These are phyloP conservation scores for Caranx melampygus DNA, from an alignment of 2,113 vertebrate genomes.

Conservation along the genomic window DNA sequence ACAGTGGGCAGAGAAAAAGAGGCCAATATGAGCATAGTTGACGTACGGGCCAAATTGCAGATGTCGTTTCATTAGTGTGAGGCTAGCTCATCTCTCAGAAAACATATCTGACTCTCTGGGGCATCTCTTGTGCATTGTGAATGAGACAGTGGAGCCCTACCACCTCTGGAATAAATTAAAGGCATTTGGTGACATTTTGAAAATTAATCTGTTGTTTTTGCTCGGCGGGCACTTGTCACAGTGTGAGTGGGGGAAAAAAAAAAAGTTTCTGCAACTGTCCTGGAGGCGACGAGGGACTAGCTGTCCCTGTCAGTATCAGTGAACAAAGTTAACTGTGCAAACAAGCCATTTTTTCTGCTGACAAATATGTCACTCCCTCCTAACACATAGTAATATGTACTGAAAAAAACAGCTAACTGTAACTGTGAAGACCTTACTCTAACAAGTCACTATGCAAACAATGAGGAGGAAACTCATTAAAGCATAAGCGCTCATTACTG, in stretches of 20 bases:
- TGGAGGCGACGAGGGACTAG: constrained; percentile 47
- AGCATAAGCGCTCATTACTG: constrained; percentile 56
- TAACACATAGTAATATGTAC: constrained; percentile 19
- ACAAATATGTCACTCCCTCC: constrained; percentile 30
- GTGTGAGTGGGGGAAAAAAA: constrained; percentile 8
- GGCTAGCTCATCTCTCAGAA: constrained; percentile 70
- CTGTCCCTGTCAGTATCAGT: constrained; percentile 42
- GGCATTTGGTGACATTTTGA: constrained; percentile 70
- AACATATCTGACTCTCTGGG: constrained; percentile 66
- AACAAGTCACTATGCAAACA: constrained; percentile 25
- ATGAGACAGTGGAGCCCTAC: constrained; percentile 64
- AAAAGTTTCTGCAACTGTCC: constrained; percentile 56
- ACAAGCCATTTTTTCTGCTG: constrained; percentile 41
- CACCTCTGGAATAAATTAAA: constrained; percentile 72
- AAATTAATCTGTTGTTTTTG: constrained; percentile 75
- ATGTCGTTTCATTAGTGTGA: constrained; percentile 74
- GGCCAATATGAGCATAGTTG: constrained; percentile 50
- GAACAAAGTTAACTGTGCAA: constrained; percentile 59
- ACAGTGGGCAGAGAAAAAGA: constrained; percentile 35
- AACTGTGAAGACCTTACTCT: constrained; percentile 23
- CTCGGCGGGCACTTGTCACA: constrained; percentile 62
- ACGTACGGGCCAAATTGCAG: constrained; percentile 70
- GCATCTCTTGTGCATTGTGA: constrained; percentile 71
- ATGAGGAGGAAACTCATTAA: constrained; percentile 48
- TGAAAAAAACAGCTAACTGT: constrained; percentile 15